phyloP scores from a whole-genome alignment of 2,113 vertebrate species.

The Bos taurus region DNA sequence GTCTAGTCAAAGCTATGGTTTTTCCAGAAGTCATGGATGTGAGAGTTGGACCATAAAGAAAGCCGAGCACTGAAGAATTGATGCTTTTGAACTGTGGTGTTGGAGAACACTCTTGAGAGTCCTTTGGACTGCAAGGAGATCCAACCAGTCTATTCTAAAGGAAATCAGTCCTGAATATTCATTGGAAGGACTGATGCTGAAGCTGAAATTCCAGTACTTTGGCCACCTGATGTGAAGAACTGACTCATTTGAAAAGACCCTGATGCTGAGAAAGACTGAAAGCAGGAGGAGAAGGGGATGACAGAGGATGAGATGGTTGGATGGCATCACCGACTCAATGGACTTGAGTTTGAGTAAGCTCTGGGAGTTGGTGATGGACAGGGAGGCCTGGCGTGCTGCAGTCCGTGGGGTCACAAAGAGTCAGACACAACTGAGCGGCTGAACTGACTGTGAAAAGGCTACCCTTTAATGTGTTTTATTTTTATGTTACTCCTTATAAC shows the following conservation, averaged over 20 bases:
- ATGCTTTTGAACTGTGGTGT: neutral
- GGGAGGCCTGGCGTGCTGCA: neutral
- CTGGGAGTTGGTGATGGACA: neutral
- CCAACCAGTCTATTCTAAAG: neutral
- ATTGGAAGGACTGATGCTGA: neutral
- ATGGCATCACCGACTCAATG: neutral
- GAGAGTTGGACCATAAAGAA: neutral
- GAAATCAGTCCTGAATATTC: neutral
- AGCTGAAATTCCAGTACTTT: neutral
- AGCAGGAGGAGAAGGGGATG: neutral
- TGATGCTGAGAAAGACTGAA: neutral
- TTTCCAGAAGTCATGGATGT: neutral
- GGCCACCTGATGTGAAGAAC: neutral
- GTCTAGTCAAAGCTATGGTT: neutral
- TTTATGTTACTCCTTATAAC: neutral
- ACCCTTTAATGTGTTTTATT: neutral
- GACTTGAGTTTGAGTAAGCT: neutral
- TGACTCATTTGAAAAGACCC: neutral
- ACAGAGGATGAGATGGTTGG: neutral
- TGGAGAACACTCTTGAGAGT: neutral
- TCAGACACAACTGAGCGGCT: fast-evolving
- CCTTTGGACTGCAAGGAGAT: neutral
- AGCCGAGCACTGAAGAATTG: neutral
- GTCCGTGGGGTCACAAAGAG: neutral
- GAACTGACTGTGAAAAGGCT: neutral